Base-by-base conservation (phyloP, 2,797 vertebrate species). In the Neosalanx taihuensis region DNA sequence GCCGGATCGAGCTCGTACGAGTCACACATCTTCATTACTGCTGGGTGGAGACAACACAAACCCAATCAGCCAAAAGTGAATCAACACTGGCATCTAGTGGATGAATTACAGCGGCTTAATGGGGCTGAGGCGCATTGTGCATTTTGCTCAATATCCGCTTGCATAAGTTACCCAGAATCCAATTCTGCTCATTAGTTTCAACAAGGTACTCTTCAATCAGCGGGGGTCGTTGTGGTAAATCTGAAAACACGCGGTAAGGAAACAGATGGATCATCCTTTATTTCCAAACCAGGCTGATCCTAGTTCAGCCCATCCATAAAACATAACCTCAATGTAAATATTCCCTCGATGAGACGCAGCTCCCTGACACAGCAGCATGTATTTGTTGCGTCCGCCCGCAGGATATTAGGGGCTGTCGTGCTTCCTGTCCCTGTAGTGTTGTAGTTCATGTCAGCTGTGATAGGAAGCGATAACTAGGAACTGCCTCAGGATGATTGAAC, bases 61-160 rank as follows among this genome's bases (percentile, higher is more conserved):
- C 18, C 59, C 33, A 23, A 53, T 56, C 2, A 1, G 20, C 13
- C 63, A 70, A 80, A 81, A 77, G 57, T 70, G 66, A 84, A 73
- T 75, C 72, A 89, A 91, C 73, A 80, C 83, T 87, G 89, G 75
- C 90, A 88, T 85, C 87, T 91, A 80, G 84, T 89, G 87, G 87
- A 72, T 59, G 17, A 20, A 23, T 37, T 30, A 33, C 29, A 13
- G 70, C 41, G 18, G 58, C 41, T 33, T 57, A 23, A 26, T 46
- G 20, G 17, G 5, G 26, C 5, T 66, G 18, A 4, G 41, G 37
- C 20, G 17, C 37, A 65, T 49, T 46, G 26, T 33, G 60, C 58
- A 33, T 30, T 62, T 26, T 26, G n/a, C n/a, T 59, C 58, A 3
- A 60, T 60, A 26, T 60, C 18, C 18, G 51, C 18, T 56, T 17